Conservation (phyloP, 2,797 vertebrate species). For the Anabas testudineus region DNA sequence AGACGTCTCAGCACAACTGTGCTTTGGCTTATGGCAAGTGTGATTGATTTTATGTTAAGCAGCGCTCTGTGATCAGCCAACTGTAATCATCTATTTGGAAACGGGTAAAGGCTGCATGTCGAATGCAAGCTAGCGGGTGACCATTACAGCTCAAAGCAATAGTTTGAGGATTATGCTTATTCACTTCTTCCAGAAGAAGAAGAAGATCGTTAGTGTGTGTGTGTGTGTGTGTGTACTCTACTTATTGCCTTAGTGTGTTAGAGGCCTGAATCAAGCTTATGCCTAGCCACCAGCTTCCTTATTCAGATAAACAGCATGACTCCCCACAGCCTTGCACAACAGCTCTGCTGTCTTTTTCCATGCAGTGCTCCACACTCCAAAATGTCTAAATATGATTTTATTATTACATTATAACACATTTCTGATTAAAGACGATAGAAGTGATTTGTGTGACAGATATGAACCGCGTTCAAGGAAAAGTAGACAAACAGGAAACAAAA, state of each 20-base stretch:
- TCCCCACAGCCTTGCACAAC: constrained; percentile 3
- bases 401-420: not conserved
- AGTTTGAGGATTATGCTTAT: not conserved
- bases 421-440: constrained; percentile 17
- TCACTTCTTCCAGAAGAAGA: too few relatives aligned
- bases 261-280: constrained; percentile 17
- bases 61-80: not conserved
- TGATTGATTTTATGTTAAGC: constrained; percentile 29
- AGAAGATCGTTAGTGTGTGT: too few relatives aligned
- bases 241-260: too few relatives aligned
- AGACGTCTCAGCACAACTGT: constrained; percentile 20
- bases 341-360: not conserved
- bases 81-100: constrained; percentile 7
- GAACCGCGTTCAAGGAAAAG: not conserved
- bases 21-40: constrained; percentile 13
- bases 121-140: not conserved
- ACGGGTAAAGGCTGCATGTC: not conserved
- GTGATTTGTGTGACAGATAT: not conserved
- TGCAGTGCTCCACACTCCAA: not conserved
- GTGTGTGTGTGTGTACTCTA: too few relatives aligned
- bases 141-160: not conserved
- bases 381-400: not conserved
- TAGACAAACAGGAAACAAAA: not conserved
- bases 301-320: constrained; percentile 23
- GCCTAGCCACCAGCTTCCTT: constrained; percentile 3